Base-by-base conservation (phyloP, 53 echinoderm and acorn worm genomes). In the Apostichopus leukothele region DNA sequence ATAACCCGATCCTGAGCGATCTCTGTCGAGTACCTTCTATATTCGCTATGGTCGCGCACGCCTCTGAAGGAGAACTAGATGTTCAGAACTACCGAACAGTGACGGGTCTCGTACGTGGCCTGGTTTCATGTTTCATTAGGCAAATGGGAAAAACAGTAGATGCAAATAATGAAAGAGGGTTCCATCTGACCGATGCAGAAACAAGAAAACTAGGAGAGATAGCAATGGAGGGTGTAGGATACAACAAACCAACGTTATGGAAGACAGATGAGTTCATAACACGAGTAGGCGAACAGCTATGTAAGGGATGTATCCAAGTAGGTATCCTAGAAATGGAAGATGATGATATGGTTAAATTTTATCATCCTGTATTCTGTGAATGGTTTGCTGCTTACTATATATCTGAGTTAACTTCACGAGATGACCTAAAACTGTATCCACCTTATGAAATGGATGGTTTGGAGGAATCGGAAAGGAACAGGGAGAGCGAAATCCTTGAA, bases 1-100 rank as follows among this genome's bases (percentile, higher is more conserved):
- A 85, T 11, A 85, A 85, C 16, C 85, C 71, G 26, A 12, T 85
- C 51, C 50, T 85, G 9, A 21, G 27, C 23, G 71, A 85, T 25
- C 85, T 85, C 21, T 85, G 85, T 14, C 85, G 60, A n/a, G 21
- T 16, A 20, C 85, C 85, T 7, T 50, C 60, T 9, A 8, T 85
- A 8, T 85, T 85, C 50, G 85, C 52, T 5, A 52, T 81, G 83
- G 53, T 54, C 55, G 83, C 83, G 0, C 83, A 81, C n/a, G 51
- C 51, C 7, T 50, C 81, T 3, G 12, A 81, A 18, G 53, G 18
- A 9, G 9, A 81, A 51, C 6, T 51, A 5, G 27, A 78, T 16
- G 1, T 51, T 71, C n/a, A 18, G n/a, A 71, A 71, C 5, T 71
- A 16, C 5, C 13, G 71, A 71, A 71, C 71, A n/a, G 71, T 71